A percentile compares a stretch with the other conserved stretches of the same genome.
These are phyloP conservation scores for Otolemur crassicaudatus DNA, from an alignment of 2,797 vertebrate genomes.

Conservation along the genomic window DNA sequence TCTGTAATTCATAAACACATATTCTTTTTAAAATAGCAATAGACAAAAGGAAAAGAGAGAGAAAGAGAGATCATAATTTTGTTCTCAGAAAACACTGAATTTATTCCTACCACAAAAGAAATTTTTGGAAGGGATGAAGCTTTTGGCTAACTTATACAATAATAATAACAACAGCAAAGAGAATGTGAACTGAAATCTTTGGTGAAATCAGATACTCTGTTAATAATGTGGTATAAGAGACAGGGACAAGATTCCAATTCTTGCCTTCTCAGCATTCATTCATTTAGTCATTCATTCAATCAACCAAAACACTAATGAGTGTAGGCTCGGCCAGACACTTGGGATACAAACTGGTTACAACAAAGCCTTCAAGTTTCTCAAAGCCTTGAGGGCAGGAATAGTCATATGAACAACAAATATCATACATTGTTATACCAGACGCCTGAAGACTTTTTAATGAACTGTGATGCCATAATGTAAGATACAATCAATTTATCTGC, in stretches of 20 bases:
- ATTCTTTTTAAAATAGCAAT: constrained; percentile 51
- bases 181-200: background rate
- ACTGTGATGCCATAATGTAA: background rate
- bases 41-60: background rate
- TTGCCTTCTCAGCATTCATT: background rate
- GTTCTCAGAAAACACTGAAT: background rate
- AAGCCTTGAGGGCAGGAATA: background rate
- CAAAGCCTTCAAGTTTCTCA: background rate
- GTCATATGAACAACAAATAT: background rate
- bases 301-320: background rate
- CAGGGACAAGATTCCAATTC: background rate
- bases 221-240: background rate
- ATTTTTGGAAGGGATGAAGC: background rate
- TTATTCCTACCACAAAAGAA: background rate
- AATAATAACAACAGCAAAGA: background rate
- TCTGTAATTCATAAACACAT: constrained; percentile 25
- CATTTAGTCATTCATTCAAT: background rate
- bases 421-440: background rate
- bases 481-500: background rate
- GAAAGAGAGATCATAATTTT: background rate
- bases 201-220: background rate
- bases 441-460: background rate
- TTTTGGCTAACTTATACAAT: constrained; percentile 16
- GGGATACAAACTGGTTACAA: background rate
- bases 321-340: background rate